Conservation (phyloP, 2,113 vertebrate species). For the Taxidea taxus region DNA sequence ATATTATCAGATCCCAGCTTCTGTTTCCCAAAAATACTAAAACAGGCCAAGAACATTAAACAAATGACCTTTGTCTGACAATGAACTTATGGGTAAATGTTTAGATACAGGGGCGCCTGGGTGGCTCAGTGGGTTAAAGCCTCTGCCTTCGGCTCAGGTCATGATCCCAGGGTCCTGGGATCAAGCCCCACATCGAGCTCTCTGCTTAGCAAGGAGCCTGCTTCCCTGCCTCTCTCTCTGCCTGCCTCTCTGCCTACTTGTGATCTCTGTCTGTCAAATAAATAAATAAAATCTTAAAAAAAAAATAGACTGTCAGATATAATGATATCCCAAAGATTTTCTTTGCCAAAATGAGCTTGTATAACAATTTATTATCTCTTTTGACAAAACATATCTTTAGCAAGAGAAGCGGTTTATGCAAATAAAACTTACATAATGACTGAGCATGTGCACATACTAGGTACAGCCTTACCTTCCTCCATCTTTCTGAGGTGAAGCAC, state of each 20-base stretch:
- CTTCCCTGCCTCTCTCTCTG: no score
- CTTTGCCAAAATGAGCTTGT: not conserved
- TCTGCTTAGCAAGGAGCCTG: no score
- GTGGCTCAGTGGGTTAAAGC: no score
- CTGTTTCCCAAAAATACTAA: not conserved
- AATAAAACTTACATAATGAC: not conserved
- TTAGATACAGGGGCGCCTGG: no score
- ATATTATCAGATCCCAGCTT: not conserved
- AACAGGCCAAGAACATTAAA: not conserved
- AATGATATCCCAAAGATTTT: not conserved
- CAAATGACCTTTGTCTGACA: not conserved
- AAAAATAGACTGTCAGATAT: not conserved
- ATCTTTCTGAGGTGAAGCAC: conserved; percentile 93
- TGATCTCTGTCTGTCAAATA: no score
- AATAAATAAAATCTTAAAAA: no score
- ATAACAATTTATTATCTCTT: not conserved
- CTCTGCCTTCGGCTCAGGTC: no score
- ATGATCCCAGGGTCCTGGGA: no score
- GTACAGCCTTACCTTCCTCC: conserved; percentile 89
- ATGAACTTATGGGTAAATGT: not conserved
- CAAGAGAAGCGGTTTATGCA: not conserved
- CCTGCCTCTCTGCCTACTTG: no score
- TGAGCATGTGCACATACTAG: not conserved
- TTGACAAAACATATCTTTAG: not conserved
- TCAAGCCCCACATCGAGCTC: no score